A percentile compares a stretch with the other conserved stretches of the same genome.
These are phyloP conservation scores for Gracilinanus agilis DNA, from an alignment of 2,113 vertebrate species.

Conservation along the genomic window DNA sequence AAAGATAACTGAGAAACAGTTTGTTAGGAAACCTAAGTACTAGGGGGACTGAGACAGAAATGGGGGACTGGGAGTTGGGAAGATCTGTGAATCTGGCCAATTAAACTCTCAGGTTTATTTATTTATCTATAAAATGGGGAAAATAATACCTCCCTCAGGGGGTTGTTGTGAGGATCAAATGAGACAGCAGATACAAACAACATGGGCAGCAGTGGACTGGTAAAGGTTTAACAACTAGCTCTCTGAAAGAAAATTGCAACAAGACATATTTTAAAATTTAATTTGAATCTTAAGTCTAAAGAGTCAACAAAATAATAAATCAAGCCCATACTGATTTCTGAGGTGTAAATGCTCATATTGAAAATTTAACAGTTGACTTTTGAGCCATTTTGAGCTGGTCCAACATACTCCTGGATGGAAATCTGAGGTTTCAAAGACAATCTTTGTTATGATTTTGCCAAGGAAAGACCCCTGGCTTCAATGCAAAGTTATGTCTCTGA, in stretches of 20 bases:
- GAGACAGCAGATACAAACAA: too few species aligned
- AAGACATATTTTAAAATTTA: neutral
- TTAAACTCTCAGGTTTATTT: too few species aligned
- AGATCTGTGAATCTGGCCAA: neutral
- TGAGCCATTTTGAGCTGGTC: neutral
- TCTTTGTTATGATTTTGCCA: neutral
- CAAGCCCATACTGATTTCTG: neutral
- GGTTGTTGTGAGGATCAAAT: too few species aligned
- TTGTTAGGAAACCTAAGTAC: neutral
- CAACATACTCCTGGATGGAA: neutral
- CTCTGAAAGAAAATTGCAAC: neutral
- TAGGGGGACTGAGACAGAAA: neutral
- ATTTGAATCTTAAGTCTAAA: neutral
- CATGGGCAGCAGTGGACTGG: too few species aligned
- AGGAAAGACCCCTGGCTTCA: neutral
- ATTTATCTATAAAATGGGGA: too few species aligned
- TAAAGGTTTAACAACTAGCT: neutral
- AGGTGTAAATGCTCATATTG: neutral
- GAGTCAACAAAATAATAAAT: neutral
- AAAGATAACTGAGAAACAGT: neutral
- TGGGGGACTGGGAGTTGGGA: neutral
- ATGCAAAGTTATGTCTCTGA: neutral
- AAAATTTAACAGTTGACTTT: neutral
- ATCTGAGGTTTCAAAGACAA: neutral
- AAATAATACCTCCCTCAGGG: too few species aligned